Percentiles rank a stretch among this genome's conserved stretches.
phyloP scores from a whole-genome alignment of 2,888 invertebrate species.

The Anticlea derivata region DNA sequence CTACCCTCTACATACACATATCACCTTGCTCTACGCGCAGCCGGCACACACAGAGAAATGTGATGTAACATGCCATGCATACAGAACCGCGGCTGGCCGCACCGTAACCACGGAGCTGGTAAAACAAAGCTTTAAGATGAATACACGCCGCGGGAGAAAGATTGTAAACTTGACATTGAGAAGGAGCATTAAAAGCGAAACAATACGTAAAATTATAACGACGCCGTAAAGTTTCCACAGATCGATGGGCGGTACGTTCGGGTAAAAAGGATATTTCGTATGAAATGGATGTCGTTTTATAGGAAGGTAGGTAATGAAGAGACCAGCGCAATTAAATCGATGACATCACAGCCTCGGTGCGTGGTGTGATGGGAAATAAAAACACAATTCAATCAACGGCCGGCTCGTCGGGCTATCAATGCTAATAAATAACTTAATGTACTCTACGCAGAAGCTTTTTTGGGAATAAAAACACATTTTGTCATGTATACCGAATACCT shows the following conservation, averaged over 20 bases:
- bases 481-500: no score
- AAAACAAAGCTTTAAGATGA: constrained; percentile 40
- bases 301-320: constrained; percentile 71
- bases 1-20: constrained; percentile 56
- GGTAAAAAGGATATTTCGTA: constrained; percentile 49
- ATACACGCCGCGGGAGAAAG: constrained; percentile 34
- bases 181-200: constrained; percentile 48
- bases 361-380: constrained; percentile 70
- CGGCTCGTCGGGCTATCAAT: constrained; percentile 13
- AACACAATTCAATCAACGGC: constrained; percentile 70
- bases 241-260: constrained; percentile 52
- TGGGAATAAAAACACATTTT: no score
- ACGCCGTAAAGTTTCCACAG: constrained; percentile 56
- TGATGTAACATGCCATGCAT: constrained; percentile 63
- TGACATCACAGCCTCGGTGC: constrained; percentile 71
- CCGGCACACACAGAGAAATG: constrained; percentile 53
- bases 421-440: constrained; percentile 16
- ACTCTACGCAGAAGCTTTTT: neutral
- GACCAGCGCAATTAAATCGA: constrained; percentile 74
- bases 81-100: constrained; percentile 47
- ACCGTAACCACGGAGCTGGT: constrained; percentile 31
- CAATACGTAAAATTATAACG: constrained; percentile 59
- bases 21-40: constrained; percentile 48
- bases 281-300: constrained; percentile 63
- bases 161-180: constrained; percentile 60